phyloP scores from a whole-genome alignment of 2,797 vertebrate genomes.

The Merluccius polli region DNA sequence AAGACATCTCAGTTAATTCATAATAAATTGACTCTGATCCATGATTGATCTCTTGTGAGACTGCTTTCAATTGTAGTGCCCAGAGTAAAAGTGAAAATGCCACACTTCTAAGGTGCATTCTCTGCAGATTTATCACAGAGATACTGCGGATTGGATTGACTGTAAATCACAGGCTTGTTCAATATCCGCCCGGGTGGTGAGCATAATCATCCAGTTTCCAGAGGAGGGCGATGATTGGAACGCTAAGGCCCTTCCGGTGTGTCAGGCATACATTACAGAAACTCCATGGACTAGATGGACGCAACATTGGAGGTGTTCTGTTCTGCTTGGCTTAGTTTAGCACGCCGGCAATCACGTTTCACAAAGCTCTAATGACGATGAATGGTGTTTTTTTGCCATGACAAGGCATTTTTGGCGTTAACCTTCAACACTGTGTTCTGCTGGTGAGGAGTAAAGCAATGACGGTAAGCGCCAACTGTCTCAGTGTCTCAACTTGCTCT shows the following conservation, averaged over 20 bases:
- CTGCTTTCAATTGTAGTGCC: constrained; percentile 57
- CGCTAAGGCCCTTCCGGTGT: constrained; percentile 24
- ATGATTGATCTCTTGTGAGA: constrained; percentile 49
- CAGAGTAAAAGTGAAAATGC: constrained; percentile 20
- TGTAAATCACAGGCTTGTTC: constrained; percentile 61
- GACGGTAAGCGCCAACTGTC: not conserved
- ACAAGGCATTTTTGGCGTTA: not conserved
- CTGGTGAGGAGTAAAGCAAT: not conserved
- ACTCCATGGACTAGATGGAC: constrained; percentile 17
- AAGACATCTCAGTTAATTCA: constrained; percentile 45
- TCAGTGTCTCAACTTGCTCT: not conserved
- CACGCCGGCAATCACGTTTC: not conserved
- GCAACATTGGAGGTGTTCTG: constrained; percentile 2
- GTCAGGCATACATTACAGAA: constrained; percentile 9
- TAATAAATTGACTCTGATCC: constrained; percentile 39
- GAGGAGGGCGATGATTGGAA: constrained; percentile 39
- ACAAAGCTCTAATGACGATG: not conserved
- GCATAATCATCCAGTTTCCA: constrained; percentile 37
- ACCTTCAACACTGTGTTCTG: not conserved
- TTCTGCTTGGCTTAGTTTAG: constrained; percentile 19
- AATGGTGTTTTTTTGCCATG: no score
- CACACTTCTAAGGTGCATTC: constrained; percentile 38
- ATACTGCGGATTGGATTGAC: constrained; percentile 49
- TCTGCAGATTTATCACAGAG: constrained; percentile 59
- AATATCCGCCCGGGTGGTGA: constrained; percentile 46